A percentile compares a stretch with the other conserved stretches of the same genome.
These are phyloP conservation scores for Sphaerophoria rueppellii DNA, from an alignment of 2,888 invertebrate genomes.

Conservation along the genomic window DNA sequence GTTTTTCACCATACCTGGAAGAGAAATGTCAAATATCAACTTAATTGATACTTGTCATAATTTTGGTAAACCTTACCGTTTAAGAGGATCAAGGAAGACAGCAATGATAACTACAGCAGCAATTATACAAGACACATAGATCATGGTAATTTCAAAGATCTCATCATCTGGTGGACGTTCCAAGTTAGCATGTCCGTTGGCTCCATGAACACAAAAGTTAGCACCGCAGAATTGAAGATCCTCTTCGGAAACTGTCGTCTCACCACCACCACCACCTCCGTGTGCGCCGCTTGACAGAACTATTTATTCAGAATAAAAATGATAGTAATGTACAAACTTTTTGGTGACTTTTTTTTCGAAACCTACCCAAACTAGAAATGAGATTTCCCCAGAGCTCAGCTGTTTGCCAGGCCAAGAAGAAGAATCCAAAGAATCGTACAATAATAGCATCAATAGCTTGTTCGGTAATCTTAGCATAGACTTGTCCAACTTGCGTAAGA, in stretches of 20 bases:
- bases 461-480: constrained; percentile 93
- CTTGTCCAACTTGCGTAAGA: constrained; percentile 95
- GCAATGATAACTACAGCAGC: constrained; percentile 93
- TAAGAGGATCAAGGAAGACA: constrained; percentile 93
- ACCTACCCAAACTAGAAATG: constrained; percentile 89
- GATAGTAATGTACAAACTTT: constrained; percentile 3
- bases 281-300: constrained; percentile 89
- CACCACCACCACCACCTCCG: constrained; percentile 82
- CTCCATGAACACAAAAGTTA: constrained; percentile 90
- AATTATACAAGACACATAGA: constrained; percentile 93
- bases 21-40: neutral
- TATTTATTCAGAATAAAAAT: constrained; percentile 78
- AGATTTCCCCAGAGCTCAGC: constrained; percentile 98
- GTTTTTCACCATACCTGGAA: constrained; percentile 92
- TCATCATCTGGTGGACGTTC: constrained; percentile 91
- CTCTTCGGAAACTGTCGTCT: constrained; percentile 82
- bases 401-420: constrained; percentile 98
- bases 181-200: constrained; percentile 88
- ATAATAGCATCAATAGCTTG: constrained; percentile 95
- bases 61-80: constrained; percentile 84
- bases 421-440: constrained; percentile 98
- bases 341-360: neutral
- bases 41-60: neutral
- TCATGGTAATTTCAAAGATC: constrained; percentile 94
- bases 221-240: constrained; percentile 88